phyloP scores from a whole-genome alignment of 1,140 invertebrate species.

The Ladona fulva region DNA sequence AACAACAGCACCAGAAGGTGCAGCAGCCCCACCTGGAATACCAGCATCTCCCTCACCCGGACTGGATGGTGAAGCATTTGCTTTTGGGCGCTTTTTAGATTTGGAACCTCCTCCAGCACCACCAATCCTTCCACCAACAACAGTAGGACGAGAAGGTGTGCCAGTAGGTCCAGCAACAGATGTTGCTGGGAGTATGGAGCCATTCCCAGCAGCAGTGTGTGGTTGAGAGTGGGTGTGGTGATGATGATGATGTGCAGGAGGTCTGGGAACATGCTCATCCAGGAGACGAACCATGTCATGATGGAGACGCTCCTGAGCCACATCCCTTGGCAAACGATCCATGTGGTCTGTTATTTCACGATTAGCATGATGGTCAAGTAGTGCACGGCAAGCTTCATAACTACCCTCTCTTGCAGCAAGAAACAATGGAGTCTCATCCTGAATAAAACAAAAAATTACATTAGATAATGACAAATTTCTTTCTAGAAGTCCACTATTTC shows the following conservation, averaged over 20 bases:
- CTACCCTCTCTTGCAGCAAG: constrained; percentile 89
- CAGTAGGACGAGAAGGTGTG: background rate
- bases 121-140: constrained; percentile 39
- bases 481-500: no score
- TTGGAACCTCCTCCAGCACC: constrained; percentile 57
- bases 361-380: constrained; percentile 88
- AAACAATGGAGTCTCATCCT: constrained; percentile 93
- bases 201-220: background rate
- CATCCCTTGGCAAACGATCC: constrained; percentile 86
- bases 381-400: constrained; percentile 79
- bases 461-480: no score
- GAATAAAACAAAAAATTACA: constrained; percentile 23
- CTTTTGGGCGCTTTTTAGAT: constrained; percentile 60
- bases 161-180: background rate
- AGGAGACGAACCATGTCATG: constrained; percentile 86
- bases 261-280: constrained; percentile 81
- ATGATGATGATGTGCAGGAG: constrained; percentile 56
- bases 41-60: constrained; percentile 44
- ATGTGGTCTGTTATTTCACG: constrained; percentile 96
- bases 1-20: constrained; percentile 34
- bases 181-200: background rate
- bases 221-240: constrained; percentile 31
- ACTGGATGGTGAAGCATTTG: constrained; percentile 44
- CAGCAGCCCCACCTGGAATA: constrained; percentile 24
- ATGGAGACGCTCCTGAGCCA: constrained; percentile 83